phyloP scores from a whole-genome alignment of 2,888 invertebrate genomes.

The Myopa testacea region DNA sequence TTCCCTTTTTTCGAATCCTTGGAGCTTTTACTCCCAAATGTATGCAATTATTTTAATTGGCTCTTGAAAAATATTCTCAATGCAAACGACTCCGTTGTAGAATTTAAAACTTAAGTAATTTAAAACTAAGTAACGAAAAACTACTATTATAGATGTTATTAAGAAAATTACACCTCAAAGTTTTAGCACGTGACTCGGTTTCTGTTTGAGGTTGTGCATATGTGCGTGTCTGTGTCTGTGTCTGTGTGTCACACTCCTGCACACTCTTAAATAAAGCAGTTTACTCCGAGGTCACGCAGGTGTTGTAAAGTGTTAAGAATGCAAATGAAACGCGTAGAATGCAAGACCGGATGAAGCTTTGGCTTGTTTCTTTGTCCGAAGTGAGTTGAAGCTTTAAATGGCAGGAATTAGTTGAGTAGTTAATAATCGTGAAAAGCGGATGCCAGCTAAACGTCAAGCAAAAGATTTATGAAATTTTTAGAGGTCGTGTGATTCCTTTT shows the following conservation, averaged over 20 bases:
- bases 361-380: neutral
- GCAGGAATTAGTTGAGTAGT: conserved; percentile 16
- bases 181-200: conserved; percentile 16
- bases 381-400: neutral
- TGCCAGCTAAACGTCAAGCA: no score
- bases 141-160: conserved; percentile 21
- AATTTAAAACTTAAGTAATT: conserved; percentile 14
- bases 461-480: neutral
- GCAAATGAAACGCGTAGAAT: neutral
- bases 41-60: conserved; percentile 33
- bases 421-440: neutral
- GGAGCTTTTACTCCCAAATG: conserved; percentile 5
- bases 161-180: conserved; percentile 26
- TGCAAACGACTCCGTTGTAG: neutral
- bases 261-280: neutral
- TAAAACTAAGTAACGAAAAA: conserved; percentile 1
- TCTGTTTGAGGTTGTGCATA: neutral
- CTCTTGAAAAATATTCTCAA: neutral
- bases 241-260: neutral
- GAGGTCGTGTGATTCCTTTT: no score
- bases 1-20: no score
- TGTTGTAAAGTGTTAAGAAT: conserved; percentile 14
- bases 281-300: conserved; percentile 24
- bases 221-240: neutral
- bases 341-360: neutral